Conservation (phyloP, 2,113 vertebrate genomes). For the Bambusicola thoracicus region DNA sequence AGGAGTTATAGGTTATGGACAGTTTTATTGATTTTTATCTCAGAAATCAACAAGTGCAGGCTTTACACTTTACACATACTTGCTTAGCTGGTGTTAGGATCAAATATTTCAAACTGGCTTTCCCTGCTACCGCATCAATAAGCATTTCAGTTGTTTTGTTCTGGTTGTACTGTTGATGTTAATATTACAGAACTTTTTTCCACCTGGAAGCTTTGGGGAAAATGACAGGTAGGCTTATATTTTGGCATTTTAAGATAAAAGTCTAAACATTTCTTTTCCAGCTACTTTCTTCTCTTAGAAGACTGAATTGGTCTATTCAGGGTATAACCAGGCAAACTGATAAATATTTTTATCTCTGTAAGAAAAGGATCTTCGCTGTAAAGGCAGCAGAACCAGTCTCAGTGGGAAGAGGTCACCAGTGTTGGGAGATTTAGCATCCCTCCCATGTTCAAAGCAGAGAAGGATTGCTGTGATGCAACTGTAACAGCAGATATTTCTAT, state of each 20-base stretch:
- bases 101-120: slow-evolving; percentile 77
- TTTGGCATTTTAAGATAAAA: background rate
- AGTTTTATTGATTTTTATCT: slow-evolving; percentile 80
- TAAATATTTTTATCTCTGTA: background rate
- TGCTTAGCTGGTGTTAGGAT: slow-evolving; percentile 77
- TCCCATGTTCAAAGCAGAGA: background rate
- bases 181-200: slow-evolving; percentile 58
- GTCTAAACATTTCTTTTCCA: background rate
- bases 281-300: background rate
- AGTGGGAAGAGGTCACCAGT: background rate
- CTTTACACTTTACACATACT: slow-evolving; percentile 77
- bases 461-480: background rate
- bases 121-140: slow-evolving; percentile 71
- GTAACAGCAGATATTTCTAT: background rate
- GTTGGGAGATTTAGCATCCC: background rate
- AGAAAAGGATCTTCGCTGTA: background rate
- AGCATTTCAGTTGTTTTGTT: slow-evolving; percentile 74
- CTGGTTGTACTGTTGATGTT: slow-evolving; percentile 53
- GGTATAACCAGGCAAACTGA: background rate
- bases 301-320: background rate
- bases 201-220: background rate
- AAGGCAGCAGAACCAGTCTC: background rate
- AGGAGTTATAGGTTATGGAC: slow-evolving; percentile 76
- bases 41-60: slow-evolving; percentile 79
- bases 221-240: background rate